Evolutionary conservation across 2,797 vertebrate species (phyloP), one percentile per base, ranked within the genome.

Genomic region (Scarus forsteni): DNA sequence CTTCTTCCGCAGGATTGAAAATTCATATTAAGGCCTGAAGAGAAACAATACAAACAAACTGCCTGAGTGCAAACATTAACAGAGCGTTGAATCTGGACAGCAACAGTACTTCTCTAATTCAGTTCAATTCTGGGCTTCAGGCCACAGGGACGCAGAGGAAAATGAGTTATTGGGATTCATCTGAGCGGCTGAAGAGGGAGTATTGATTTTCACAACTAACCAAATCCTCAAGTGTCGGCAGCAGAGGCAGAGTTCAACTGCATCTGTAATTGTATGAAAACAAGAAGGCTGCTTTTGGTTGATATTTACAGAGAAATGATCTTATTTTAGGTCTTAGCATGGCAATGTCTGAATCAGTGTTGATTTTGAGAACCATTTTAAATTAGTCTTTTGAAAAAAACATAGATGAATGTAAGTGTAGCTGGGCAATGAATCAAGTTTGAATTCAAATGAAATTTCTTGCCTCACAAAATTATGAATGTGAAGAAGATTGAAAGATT

Each of bases 161-260:
- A 67, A 77, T 59, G 12, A 10, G 39, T 62, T 80, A 61, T 67
- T 78, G 50, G 45, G 71, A 80, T 68, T 73, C 38, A 74, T 75
- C 10, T 56, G 72, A 81, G 69, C 58, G 62, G 15, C 70, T 75
- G 56, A 59, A 53, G 58, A 75, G 59, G 65, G 71, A 75, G 67
- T 68, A 71, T 50, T 63, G 63, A 81, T 85, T 79, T 84, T 81
- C 54, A 72, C n/a, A 76, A 69, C 60, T 55, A 68, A 67, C 66
- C 70, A 15, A 66, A 73, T 61, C 44, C 44, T 78, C 39, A 72
- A 70, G 66, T 67, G 66, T 53, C 49, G 60, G 56, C 16, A 49
- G 42, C 58, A 51, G 38, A 39, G 38, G 38, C 39, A 55, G 48
- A 40, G 42, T 51, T 83, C 34, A 54, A 13, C 59, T 61, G 19